These are phyloP conservation scores for Apantesis nais DNA, from an alignment of 2,888 invertebrate genomes.

Conservation along the genomic window DNA sequence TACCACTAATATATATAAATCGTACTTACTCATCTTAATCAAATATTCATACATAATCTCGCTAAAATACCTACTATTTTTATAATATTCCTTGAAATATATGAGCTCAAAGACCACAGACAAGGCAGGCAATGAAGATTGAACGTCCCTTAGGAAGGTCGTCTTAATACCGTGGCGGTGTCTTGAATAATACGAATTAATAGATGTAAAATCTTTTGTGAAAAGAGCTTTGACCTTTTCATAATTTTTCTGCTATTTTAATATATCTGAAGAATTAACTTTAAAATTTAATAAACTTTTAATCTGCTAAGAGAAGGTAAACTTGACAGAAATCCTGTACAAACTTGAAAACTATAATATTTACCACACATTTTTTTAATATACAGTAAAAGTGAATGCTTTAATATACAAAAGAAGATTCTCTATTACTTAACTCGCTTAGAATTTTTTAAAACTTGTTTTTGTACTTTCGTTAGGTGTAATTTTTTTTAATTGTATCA, in stretches of 20 bases:
- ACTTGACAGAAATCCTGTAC: no score
- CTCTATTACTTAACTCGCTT: no score
- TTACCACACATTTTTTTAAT: no score
- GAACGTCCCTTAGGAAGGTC: slow-evolving; percentile 15
- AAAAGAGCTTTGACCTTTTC: background rate
- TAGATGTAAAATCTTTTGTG: slow-evolving; percentile 16
- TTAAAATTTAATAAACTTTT: background rate
- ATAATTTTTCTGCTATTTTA: background rate
- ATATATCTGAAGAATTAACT: background rate
- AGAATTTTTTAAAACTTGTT: no score
- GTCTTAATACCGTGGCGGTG: background rate
- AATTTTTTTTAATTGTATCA: no score
- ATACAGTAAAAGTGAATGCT: no score
- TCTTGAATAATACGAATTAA: slow-evolving; percentile 16
- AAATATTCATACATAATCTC: background rate
- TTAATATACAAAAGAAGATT: no score
- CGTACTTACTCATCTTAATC: background rate
- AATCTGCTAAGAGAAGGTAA: no score
- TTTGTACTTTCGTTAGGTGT: no score
- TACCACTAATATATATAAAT: background rate
- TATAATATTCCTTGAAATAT: background rate
- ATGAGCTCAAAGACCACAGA: slow-evolving; percentile 2
- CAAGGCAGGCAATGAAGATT: slow-evolving; percentile 11
- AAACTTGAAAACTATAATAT: no score
- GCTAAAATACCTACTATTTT: background rate